Evolutionary conservation across 1,140 invertebrate genomes (phyloP), one percentile per base, ranked within the genome.

Genomic region (Oreohelix idahoensis): DNA sequence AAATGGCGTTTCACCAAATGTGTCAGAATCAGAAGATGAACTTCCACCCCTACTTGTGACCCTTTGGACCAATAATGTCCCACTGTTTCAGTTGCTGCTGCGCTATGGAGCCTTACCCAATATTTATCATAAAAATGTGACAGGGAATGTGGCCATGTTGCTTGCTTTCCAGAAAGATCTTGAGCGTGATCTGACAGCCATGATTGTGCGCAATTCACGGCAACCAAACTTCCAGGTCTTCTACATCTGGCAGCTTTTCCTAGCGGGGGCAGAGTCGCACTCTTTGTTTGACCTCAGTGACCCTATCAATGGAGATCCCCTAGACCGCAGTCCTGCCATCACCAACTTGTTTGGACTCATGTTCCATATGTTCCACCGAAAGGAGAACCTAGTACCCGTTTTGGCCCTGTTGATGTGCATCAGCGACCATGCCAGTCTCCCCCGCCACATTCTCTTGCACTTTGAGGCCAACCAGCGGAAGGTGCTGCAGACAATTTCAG

Each of bases 41-140:
- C 74, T 90, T 38, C 88, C 89, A 49, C 89, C 90, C 29, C 73
- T 91, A 29, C 15, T 90, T 20, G 84, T 86, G 17, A 86, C 87
- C 32, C 69, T 89, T 29, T 85, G 84, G 13, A 83, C 81, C 8
- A 80, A 85, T 32, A 84, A 85, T 45, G 77, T 84, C 45, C 86
- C 83, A 38, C 80, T 89, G 13, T 86, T 86, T 51, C 70, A 85
- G 42, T 83, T 88, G 15, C 84, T 91, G 17, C 78, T 90, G 29
- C 79, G 86, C 63, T 83, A 87, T 58, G 86, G 88, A 63, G 87
- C 87, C 29, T 81, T 81, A 13, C 84, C 87, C 0, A 89, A 90
- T 80, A 85, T 90, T 17, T 90, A 89, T 69, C 85, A 87, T 83
- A 82, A 86, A 35, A 82, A 83, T 58, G 76, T 86, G 63, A 69